Conservation (phyloP, 2,888 invertebrate genomes). For the Polydrusus cervinus region DNA sequence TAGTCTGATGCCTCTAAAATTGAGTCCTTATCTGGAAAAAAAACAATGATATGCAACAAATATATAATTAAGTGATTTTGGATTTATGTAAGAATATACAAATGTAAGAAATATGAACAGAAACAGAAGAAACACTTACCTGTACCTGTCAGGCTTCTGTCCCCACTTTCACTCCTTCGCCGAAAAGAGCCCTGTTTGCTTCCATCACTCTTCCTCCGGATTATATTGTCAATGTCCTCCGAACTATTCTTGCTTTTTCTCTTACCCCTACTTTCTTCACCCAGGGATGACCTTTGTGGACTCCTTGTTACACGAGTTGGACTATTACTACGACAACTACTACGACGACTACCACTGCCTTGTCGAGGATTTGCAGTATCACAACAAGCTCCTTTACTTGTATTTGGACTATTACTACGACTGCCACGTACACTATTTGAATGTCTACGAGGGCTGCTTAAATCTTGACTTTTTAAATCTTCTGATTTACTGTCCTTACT, state of each 20-base stretch:
- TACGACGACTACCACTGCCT: neutral
- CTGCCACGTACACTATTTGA: neutral
- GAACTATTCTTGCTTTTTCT: neutral
- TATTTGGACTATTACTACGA: neutral
- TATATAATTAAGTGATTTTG: no score
- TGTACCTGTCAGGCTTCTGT: conserved; percentile 20
- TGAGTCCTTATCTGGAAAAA: conserved; percentile 14
- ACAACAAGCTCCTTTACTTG: no score
- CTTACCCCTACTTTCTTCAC: neutral
- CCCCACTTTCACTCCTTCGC: neutral
- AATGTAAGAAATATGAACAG: neutral
- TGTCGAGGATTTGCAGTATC: no score
- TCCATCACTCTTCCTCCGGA: neutral
- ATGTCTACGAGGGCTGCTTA: neutral
- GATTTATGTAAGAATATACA: no score
- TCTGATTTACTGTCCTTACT: neutral
- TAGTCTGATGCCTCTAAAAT: neutral
- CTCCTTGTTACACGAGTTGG: neutral
- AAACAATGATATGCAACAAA: neutral
- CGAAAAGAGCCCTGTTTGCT: neutral
- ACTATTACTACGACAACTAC: neutral
- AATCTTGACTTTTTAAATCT: neutral
- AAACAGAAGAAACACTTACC: neutral
- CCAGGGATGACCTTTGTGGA: neutral
- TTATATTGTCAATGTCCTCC: neutral